These are phyloP conservation scores for Eulemur macaco DNA, from an alignment of 2,113 vertebrate genomes.

Conservation along the genomic window DNA sequence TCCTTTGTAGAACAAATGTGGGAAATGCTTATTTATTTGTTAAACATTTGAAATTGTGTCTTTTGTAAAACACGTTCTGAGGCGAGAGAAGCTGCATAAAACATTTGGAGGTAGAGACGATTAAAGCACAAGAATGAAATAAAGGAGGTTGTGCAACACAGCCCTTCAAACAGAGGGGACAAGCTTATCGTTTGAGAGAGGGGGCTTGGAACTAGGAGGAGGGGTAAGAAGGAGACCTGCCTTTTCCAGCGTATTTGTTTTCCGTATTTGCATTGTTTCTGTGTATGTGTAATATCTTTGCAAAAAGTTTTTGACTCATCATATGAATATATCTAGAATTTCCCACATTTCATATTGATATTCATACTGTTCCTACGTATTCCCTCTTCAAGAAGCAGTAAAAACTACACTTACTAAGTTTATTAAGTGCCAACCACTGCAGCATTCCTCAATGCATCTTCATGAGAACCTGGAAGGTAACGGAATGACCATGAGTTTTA, in stretches of 20 bases:
- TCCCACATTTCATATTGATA: background rate
- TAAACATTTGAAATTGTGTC: constrained; percentile 26
- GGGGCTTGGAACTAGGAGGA: background rate
- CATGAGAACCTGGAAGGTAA: background rate
- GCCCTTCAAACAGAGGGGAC: background rate
- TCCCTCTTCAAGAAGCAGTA: background rate
- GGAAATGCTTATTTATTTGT: background rate
- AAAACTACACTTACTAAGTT: background rate
- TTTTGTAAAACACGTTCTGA: background rate
- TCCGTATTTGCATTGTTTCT: background rate
- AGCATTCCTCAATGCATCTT: background rate
- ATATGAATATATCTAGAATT: background rate
- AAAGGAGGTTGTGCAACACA: background rate
- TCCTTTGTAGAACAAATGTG: background rate
- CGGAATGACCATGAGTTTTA: background rate
- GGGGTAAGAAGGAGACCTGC: background rate
- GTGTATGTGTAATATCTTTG: background rate
- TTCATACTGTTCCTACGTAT: background rate
- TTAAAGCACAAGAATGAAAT: background rate
- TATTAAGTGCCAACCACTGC: background rate
- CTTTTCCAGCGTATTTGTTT: background rate
- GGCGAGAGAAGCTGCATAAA: background rate
- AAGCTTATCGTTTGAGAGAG: background rate
- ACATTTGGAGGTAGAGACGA: background rate
- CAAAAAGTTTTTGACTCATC: background rate